These are phyloP conservation scores for Danionella cerebrum DNA, from an alignment of 2,113 vertebrate genomes.

Conservation along the genomic window DNA sequence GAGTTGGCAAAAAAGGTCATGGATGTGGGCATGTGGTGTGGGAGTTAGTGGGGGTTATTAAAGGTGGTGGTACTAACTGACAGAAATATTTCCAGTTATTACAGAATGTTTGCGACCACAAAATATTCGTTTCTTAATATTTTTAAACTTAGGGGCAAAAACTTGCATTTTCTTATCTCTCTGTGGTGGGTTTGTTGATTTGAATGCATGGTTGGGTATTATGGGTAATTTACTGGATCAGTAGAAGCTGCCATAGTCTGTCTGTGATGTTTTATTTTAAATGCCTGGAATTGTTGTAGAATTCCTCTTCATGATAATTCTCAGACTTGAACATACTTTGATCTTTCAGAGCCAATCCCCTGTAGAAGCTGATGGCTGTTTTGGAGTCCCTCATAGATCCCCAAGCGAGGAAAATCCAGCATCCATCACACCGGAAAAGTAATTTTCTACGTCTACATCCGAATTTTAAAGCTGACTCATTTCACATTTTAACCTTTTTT, in stretches of 20 bases:
- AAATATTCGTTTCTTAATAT: neutral
- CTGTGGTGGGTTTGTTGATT: neutral
- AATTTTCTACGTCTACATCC: no score
- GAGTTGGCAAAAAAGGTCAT: conserved; percentile 36
- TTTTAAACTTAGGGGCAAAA: no score
- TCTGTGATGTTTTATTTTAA: neutral
- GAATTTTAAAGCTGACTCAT: no score
- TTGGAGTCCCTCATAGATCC: conserved; percentile 45
- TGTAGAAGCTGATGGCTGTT: conserved; percentile 51
- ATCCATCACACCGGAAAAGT: conserved; percentile 72
- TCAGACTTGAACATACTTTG: neutral
- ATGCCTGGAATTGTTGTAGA: neutral
- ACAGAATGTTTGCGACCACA: neutral
- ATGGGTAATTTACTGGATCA: neutral
- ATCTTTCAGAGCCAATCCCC: conserved; percentile 22
- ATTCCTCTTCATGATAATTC: neutral
- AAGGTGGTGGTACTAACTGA: neutral
- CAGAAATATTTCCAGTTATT: neutral
- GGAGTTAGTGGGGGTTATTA: neutral
- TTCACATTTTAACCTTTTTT: no score
- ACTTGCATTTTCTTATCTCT: neutral
- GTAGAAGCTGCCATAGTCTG: neutral
- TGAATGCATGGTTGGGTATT: neutral
- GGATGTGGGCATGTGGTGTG: neutral
- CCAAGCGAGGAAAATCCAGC: conserved; percentile 44